phyloP scores from a whole-genome alignment of 1,140 invertebrate genomes.

The Euura lappo region DNA sequence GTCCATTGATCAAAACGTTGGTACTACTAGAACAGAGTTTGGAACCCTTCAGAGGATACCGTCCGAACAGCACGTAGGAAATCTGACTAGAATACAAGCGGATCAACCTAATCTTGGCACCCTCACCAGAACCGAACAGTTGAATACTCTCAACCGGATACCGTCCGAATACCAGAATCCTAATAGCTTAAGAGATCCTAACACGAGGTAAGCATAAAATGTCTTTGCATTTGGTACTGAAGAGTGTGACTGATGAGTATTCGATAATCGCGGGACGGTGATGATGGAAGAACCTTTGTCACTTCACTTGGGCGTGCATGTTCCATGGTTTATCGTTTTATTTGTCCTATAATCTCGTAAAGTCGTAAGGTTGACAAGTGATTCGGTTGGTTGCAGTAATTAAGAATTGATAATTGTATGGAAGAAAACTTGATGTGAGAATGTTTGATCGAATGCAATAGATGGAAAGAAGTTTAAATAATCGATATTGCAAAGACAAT shows the following conservation, averaged over 20 bases:
- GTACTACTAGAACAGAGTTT: constrained; percentile 31
- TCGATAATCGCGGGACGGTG: too few relatives aligned
- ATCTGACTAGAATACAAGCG: constrained; percentile 28
- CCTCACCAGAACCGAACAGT: constrained; percentile 41
- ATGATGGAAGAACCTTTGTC: too few relatives aligned
- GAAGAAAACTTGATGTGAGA: too few relatives aligned
- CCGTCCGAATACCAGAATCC: constrained; percentile 55
- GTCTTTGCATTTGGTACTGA: constrained; percentile 46
- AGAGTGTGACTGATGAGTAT: not conserved
- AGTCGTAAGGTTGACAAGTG: too few relatives aligned
- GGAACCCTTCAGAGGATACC: constrained; percentile 52
- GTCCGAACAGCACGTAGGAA: constrained; percentile 47
- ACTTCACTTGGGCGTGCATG: too few relatives aligned
- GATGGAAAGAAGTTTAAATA: not conserved
- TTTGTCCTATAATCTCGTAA: too few relatives aligned
- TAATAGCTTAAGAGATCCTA: constrained; percentile 46
- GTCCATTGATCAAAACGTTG: constrained; percentile 44
- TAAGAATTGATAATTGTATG: too few relatives aligned
- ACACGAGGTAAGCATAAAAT: constrained; percentile 58
- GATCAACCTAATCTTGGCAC: constrained; percentile 27
- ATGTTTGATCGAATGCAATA: not conserved
- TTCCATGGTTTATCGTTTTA: too few relatives aligned
- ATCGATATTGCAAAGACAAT: constrained; percentile 48
- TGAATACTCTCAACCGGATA: constrained; percentile 42
- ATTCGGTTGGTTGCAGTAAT: too few relatives aligned